Conservation (phyloP, 2,888 invertebrate genomes). For the Drosophila fulvimacula region DNA sequence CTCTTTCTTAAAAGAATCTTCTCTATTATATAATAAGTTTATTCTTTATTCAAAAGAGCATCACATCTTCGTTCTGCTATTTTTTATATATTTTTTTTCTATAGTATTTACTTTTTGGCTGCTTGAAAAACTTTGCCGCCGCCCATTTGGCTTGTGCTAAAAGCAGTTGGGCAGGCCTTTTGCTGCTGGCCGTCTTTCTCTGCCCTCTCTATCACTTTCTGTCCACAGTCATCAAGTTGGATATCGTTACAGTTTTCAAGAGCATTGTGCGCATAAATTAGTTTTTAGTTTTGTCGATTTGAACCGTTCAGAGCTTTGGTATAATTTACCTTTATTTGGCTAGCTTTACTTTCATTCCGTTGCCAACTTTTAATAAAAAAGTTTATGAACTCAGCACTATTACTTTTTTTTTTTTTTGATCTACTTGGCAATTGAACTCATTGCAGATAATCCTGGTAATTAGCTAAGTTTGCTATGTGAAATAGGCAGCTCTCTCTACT, state of each 20-base stretch:
- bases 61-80: background rate
- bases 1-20: too few relatives aligned
- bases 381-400: constrained; percentile 13
- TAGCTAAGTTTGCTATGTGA: background rate
- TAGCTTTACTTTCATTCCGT: background rate
- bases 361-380: constrained; percentile 21
- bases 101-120: constrained; percentile 26
- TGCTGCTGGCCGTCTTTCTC: background rate
- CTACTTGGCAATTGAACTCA: background rate
- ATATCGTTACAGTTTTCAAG: constrained; percentile 38
- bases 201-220: background rate
- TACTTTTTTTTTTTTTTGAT: background rate
- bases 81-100: constrained; percentile 3
- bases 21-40: background rate
- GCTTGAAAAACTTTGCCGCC: constrained; percentile 49
- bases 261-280: constrained; percentile 51
- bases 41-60: background rate
- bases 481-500: background rate
- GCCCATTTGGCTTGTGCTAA: constrained; percentile 22
- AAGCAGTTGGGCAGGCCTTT: constrained; percentile 29
- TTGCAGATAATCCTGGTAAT: constrained; percentile 6
- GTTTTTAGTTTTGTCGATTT: constrained; percentile 54
- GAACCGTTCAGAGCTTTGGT: constrained; percentile 4
- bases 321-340: constrained; percentile 28
- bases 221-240: constrained; percentile 13